These are phyloP conservation scores for Teleopsis dalmanni DNA, from an alignment of 1,140 invertebrate genomes.

Conservation along the genomic window DNA sequence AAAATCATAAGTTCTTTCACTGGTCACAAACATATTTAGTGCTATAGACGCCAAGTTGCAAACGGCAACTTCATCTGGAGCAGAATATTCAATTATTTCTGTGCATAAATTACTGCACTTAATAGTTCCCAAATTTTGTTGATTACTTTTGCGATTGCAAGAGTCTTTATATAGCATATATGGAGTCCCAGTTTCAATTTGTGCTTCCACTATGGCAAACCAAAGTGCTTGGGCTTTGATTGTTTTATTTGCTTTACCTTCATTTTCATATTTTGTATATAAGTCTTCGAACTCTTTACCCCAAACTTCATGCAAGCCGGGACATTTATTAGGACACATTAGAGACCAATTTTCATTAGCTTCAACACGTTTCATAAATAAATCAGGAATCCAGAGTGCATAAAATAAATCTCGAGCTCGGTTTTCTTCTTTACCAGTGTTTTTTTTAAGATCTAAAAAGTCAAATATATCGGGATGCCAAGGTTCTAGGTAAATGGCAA, in stretches of 20 bases:
- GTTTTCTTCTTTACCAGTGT: constrained; percentile 89
- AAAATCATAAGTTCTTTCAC: constrained; percentile 79
- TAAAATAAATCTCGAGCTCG: constrained; percentile 96
- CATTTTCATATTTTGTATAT: constrained; percentile 83
- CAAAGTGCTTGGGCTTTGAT: constrained; percentile 85
- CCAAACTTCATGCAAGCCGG: constrained; percentile 85
- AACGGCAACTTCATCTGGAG: constrained; percentile 90
- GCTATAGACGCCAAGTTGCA: constrained; percentile 98
- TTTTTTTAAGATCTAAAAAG: constrained; percentile 90
- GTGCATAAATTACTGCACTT: constrained; percentile 98
- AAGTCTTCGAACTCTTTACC: constrained; percentile 91
- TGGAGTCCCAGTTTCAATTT: constrained; percentile 97
- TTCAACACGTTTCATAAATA: constrained; percentile 97
- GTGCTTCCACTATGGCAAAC: constrained; percentile 90
- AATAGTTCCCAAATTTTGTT: constrained; percentile 97
- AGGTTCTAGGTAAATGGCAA: constrained; percentile 98
- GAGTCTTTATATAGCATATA: constrained; percentile 98
- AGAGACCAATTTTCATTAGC: constrained; percentile 82
- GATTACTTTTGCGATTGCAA: constrained; percentile 96
- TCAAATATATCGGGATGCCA: constrained; percentile 99
- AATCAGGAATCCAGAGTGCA: constrained; percentile 96
- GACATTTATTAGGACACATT: constrained; percentile 96
- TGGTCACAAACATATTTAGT: constrained; percentile 91
- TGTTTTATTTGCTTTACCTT: constrained; percentile 65
- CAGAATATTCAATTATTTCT: constrained; percentile 92